A percentile compares a stretch with the other conserved stretches of the same genome.
Evolutionary conservation across 2,888 invertebrate species (phyloP).

Genomic region (Syritta pipiens): DNA sequence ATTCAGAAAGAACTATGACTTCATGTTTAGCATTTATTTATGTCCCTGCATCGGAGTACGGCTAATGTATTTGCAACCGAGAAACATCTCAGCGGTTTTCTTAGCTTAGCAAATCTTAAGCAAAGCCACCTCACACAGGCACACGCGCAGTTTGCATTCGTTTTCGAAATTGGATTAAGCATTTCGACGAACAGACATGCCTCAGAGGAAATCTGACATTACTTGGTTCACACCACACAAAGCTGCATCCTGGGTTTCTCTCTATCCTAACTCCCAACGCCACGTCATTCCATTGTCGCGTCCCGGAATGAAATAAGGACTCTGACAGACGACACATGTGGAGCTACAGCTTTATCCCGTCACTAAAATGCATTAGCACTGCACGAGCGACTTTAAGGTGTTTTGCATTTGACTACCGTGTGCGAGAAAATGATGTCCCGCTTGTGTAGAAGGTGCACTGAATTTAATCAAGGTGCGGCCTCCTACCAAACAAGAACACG

Average conservation of each 20-base stretch:
- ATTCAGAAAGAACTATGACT: constrained; percentile 10
- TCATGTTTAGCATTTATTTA: constrained; percentile 44
- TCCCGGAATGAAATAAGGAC: constrained; percentile 13
- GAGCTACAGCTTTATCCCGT: constrained; percentile 33
- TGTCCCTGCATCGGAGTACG: constrained; percentile 44
- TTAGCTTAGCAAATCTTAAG: constrained; percentile 31
- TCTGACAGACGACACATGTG: not conserved
- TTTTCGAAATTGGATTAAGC: constrained; percentile 36
- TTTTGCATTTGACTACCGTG: constrained; percentile 26
- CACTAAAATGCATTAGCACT: constrained; percentile 29
- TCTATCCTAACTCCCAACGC: no score
- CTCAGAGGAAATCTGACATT: constrained; percentile 31
- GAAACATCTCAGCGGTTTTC: constrained; percentile 43
- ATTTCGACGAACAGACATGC: constrained; percentile 18
- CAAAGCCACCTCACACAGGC: no score
- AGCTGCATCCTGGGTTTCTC: constrained; percentile 12
- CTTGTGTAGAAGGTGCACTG: constrained; percentile 13
- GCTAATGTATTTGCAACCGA: constrained; percentile 27
- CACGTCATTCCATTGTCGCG: constrained; percentile 11
- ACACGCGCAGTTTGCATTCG: no score
- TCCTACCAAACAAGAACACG: not conserved
- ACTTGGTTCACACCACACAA: constrained; percentile 22
- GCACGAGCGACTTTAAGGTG: constrained; percentile 34
- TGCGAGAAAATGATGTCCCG: constrained; percentile 33
- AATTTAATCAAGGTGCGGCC: constrained; percentile 50